These are phyloP conservation scores for Pyrrhopygopsis socrates DNA, from an alignment of 2,888 invertebrate species.

Conservation along the genomic window DNA sequence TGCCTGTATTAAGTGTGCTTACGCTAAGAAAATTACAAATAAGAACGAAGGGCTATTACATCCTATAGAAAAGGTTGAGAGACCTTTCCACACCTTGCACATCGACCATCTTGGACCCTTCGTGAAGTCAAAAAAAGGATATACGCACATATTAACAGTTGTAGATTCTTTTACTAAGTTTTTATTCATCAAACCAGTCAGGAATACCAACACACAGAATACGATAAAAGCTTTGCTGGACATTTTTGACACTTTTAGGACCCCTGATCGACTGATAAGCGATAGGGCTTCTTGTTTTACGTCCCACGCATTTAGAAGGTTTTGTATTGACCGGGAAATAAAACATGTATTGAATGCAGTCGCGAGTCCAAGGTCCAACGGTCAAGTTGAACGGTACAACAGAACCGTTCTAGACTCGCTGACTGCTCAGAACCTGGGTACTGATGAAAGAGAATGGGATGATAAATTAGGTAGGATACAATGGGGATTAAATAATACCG, in stretches of 20 bases:
- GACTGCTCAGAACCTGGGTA: background rate
- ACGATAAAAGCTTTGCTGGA: background rate
- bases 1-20: conserved; percentile 89
- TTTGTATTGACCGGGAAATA: background rate
- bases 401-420: background rate
- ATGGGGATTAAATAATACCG: background rate
- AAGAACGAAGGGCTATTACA: conserved; percentile 68
- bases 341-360: background rate
- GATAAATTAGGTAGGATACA: background rate
- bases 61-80: conserved; percentile 72
- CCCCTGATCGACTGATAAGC: background rate
- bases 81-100: conserved; percentile 73
- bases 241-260: background rate
- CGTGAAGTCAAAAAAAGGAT: conserved; percentile 89
- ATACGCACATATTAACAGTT: conserved; percentile 47
- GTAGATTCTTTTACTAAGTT: conserved; percentile 50
- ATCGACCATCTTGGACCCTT: conserved; percentile 78
- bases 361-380: background rate
- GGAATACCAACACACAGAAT: background rate
- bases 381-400: background rate
- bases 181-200: background rate
- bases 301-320: background rate
- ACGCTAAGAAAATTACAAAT: conserved; percentile 65
- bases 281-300: background rate
- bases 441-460: background rate